A percentile compares a stretch with the other conserved stretches of the same genome.
Conservation (phyloP, 2,797 vertebrate species). For the Periparus ater region DNA sequence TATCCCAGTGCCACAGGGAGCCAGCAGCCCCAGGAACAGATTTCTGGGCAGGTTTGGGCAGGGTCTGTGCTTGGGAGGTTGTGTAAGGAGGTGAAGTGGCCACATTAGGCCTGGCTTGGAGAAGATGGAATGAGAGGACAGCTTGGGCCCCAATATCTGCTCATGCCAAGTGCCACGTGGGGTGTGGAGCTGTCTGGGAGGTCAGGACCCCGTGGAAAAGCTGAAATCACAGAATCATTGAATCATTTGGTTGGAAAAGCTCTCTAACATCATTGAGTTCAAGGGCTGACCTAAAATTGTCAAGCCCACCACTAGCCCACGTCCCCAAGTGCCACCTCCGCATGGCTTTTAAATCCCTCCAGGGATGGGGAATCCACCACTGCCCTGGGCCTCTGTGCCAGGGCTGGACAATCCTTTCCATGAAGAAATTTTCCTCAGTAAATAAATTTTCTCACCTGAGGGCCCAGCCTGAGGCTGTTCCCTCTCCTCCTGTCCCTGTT, state of each 20-base stretch:
- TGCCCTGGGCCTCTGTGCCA: neutral
- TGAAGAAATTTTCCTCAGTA: neutral
- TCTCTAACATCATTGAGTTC: neutral
- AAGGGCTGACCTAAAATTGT: neutral
- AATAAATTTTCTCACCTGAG: neutral
- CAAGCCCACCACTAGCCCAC: neutral
- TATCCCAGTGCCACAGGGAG: neutral
- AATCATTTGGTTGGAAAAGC: neutral
- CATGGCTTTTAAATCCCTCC: neutral
- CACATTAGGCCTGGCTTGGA: neutral
- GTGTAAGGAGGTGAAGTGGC: neutral
- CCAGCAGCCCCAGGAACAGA: neutral
- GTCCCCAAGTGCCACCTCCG: neutral
- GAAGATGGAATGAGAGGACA: neutral
- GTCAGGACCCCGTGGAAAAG: accelerated
- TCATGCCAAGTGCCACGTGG: neutral
- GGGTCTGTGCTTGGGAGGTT: neutral
- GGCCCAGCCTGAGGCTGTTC: accelerated
- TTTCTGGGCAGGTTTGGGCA: neutral
- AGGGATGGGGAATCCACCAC: neutral
- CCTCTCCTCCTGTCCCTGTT: accelerated
- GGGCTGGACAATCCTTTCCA: neutral
- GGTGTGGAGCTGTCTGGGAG: neutral
- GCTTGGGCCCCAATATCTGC: neutral
- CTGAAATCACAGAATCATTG: accelerated